A percentile compares a stretch with the other conserved stretches of the same genome.
Conservation (phyloP, 2,797 vertebrate species). For the Syngnathus rostellatus region DNA sequence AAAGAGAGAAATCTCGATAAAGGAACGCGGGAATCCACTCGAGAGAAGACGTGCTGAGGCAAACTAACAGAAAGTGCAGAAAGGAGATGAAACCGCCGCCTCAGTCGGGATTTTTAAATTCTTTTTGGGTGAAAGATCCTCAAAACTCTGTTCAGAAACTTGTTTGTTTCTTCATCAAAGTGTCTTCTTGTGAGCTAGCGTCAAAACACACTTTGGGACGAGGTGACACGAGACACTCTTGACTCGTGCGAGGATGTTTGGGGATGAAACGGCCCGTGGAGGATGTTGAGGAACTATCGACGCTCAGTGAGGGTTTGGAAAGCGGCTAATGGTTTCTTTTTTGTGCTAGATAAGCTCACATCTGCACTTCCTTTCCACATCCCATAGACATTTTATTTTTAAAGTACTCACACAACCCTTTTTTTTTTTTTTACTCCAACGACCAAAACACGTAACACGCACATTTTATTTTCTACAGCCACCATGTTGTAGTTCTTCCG, state of each 20-base stretch:
- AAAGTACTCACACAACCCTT: neutral
- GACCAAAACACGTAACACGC: constrained; percentile 1
- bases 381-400: neutral
- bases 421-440: constrained; percentile 8
- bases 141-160: neutral
- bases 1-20: constrained; percentile 26
- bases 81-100: neutral
- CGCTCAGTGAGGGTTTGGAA: too few species aligned
- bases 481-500: neutral
- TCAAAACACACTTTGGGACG: neutral
- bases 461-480: constrained; percentile 5
- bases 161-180: constrained; percentile 3
- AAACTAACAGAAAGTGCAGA: constrained; percentile 8
- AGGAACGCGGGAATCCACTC: neutral
- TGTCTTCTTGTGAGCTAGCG: neutral
- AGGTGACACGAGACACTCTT: neutral
- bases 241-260: neutral
- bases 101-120: neutral
- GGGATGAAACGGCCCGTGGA: neutral
- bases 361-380: neutral
- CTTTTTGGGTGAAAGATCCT: neutral
- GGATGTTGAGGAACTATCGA: neutral
- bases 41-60: neutral
- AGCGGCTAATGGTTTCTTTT: neutral
- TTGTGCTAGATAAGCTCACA: neutral